These are phyloP conservation scores for Beris chalybata DNA, from an alignment of 2,888 invertebrate genomes.

Conservation along the genomic window DNA sequence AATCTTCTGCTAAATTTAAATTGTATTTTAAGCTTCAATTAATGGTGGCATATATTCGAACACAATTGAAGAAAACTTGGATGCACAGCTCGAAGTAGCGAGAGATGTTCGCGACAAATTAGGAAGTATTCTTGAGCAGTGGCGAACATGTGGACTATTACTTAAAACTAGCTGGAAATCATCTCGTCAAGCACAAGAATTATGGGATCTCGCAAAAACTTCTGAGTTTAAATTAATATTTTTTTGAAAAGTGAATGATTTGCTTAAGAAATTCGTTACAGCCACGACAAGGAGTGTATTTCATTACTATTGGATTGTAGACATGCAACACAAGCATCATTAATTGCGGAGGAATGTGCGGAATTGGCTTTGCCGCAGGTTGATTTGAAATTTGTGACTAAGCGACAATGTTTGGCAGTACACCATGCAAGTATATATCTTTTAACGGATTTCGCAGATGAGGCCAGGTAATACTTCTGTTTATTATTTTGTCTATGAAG, in stretches of 20 bases:
- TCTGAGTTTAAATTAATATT: constrained; percentile 43
- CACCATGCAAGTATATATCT: constrained; percentile 53
- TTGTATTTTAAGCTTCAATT: constrained; percentile 46
- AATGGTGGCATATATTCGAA: constrained; percentile 55
- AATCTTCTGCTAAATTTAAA: too few species aligned
- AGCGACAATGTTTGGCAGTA: constrained; percentile 52
- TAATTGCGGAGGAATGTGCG: constrained; percentile 52
- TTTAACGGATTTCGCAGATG: constrained; percentile 54
- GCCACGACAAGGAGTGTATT: constrained; percentile 49
- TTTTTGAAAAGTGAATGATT: neutral
- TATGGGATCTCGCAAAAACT: constrained; percentile 48
- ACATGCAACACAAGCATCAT: constrained; percentile 49
- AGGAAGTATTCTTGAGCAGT: constrained; percentile 54
- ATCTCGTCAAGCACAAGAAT: constrained; percentile 48
- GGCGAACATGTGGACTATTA: constrained; percentile 54
- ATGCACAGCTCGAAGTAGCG: constrained; percentile 50
- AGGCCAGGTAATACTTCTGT: constrained; percentile 43
- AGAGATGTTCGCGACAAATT: constrained; percentile 54
- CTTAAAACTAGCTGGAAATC: constrained; percentile 51
- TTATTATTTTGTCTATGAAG: neutral
- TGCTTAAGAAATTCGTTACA: constrained; percentile 34
- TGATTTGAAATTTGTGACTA: constrained; percentile 52
- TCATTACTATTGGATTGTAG: constrained; percentile 51
- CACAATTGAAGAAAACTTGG: constrained; percentile 51
- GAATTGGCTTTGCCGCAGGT: constrained; percentile 53